Evolutionary conservation across 1,140 invertebrate genomes (phyloP).

Genomic region (Ostrea denselamellosa): DNA sequence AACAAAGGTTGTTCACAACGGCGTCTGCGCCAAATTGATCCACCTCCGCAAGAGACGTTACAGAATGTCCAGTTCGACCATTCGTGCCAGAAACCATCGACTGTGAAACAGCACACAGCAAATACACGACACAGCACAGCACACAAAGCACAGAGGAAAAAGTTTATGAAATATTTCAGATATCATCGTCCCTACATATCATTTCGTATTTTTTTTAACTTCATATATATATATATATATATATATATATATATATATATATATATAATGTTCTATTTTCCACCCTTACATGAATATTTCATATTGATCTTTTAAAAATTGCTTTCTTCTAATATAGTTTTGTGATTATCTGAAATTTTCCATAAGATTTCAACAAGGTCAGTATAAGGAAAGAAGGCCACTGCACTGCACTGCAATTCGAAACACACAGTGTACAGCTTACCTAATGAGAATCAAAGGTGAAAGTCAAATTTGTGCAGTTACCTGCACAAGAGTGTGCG

Average conservation of each 20-base stretch:
- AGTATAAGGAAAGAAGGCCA: neutral
- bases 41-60: constrained; percentile 93
- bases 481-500: constrained; percentile 67
- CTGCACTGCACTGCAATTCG: constrained; percentile 30
- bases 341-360: constrained; percentile 5
- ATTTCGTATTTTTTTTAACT: too few relatives aligned
- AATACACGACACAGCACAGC: constrained; percentile 42
- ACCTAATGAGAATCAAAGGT: neutral
- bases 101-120: constrained; percentile 49
- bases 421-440: neutral
- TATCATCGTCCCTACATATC: neutral
- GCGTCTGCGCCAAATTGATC: constrained; percentile 84
- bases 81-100: constrained; percentile 65
- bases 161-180: constrained; percentile 39
- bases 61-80: constrained; percentile 91
- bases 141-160: constrained; percentile 28
- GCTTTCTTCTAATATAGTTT: neutral
- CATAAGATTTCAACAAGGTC: neutral
- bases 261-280: too few relatives aligned
- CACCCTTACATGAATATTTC: too few relatives aligned
- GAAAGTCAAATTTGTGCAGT: neutral
- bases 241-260: too few relatives aligned
- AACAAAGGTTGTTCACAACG: constrained; percentile 61
- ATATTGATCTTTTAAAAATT: too few relatives aligned
- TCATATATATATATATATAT: too few relatives aligned